Percentiles rank a stretch among this genome's conserved stretches.
phyloP scores from a whole-genome alignment of 2,888 invertebrate genomes.

The Andrena trimmerana region DNA sequence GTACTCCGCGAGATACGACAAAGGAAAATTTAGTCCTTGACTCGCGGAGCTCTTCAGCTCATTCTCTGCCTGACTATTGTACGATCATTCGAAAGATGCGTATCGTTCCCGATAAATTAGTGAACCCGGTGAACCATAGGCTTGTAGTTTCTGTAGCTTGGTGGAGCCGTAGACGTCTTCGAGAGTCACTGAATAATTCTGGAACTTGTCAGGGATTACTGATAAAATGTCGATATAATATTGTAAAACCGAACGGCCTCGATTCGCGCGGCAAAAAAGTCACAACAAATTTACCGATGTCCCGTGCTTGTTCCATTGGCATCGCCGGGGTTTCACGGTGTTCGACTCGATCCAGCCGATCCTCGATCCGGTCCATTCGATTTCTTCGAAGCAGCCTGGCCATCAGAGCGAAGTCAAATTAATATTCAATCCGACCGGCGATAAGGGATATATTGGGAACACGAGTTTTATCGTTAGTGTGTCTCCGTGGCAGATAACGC shows the following conservation, averaged over 20 bases:
- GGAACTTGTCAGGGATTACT: no score
- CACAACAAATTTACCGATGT: slow-evolving; percentile 23
- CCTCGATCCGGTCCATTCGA: slow-evolving; percentile 53
- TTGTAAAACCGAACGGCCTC: slow-evolving; percentile 19
- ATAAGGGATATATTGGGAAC: slow-evolving; percentile 76
- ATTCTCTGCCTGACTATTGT: no score
- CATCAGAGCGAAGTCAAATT: slow-evolving; percentile 64
- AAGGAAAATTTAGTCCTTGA: no score
- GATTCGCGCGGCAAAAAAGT: not conserved
- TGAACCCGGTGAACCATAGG: no score
- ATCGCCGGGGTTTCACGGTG: slow-evolving; percentile 30
- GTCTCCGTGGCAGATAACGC: slow-evolving; percentile 74
- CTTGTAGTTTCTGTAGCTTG: no score
- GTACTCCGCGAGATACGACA: not conserved
- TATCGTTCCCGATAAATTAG: no score
- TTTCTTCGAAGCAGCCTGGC: slow-evolving; percentile 60
- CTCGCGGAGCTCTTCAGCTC: no score
- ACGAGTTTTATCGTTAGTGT: slow-evolving; percentile 75
- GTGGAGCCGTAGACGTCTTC: no score
- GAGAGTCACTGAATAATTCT: no score
- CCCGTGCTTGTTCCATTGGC: slow-evolving; percentile 18
- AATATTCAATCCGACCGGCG: slow-evolving; percentile 75
- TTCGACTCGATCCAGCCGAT: slow-evolving; percentile 40
- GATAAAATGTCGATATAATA: not conserved
- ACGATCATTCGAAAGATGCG: no score